Evolutionary conservation across 2,797 vertebrate species (phyloP).

Genomic region (Stomatorhinus walkeri): DNA sequence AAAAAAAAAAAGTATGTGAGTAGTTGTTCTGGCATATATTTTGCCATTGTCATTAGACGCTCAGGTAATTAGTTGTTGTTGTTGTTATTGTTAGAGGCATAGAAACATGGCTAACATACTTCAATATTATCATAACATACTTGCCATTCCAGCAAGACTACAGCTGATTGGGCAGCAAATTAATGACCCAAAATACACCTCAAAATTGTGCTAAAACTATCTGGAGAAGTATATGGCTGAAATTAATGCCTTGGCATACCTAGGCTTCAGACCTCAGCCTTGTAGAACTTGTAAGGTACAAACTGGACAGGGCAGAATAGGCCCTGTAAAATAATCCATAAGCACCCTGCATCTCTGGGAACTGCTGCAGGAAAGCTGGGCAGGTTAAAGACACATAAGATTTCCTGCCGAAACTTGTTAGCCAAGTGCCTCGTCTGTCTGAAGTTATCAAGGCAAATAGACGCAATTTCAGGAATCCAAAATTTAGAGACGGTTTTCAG

Average conservation of each 20-base stretch:
- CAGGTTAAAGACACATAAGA: not conserved
- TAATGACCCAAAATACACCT: not conserved
- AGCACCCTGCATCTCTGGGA: not conserved
- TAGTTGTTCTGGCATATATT: not conserved
- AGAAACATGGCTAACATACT: not conserved
- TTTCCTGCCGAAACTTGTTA: not conserved
- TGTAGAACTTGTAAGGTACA: not conserved
- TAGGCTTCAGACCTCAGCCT: not conserved
- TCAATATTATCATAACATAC: not conserved
- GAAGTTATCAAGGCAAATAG: not conserved
- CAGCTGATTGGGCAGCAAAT: not conserved
- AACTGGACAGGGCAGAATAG: not conserved
- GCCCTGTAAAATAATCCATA: not conserved
- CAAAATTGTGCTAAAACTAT: not conserved
- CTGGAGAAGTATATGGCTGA: not conserved
- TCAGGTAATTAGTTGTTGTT: not conserved
- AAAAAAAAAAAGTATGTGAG: not conserved
- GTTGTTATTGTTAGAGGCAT: not conserved
- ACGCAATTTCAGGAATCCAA: not conserved
- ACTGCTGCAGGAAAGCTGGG: not conserved
- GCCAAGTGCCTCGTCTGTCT: not conserved
- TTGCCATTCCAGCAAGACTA: not conserved
- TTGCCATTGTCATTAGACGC: not conserved
- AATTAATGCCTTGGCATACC: not conserved
- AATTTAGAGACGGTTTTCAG: not conserved